Base-by-base conservation (phyloP, 2,797 vertebrate species). In the Aeoliscus strigatus region DNA sequence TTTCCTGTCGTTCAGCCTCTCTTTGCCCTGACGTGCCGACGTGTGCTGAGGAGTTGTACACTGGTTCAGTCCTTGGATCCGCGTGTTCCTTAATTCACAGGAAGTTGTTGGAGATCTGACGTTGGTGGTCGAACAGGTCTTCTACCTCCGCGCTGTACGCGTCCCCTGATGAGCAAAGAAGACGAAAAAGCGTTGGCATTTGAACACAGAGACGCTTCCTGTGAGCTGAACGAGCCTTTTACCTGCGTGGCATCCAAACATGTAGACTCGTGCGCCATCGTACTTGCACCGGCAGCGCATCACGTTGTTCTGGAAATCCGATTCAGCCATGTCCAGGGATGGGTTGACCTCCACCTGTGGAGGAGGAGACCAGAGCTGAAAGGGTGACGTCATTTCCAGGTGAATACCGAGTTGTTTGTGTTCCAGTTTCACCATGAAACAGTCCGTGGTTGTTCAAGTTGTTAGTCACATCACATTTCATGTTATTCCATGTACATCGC, bases 231-330 rank as follows among this genome's bases (percentile, higher is more conserved):
- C 14, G 25, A 18, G 23, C 17, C 13, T 18, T 7, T 4, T 85
- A 97, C 96, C 94, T 64, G 92, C 88, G 32, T 92, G 96, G 72
- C 96, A 98, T 56, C 88, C 79, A 0, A 93, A 93, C 85, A 98
- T 82, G 89, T 91, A 98, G 66, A 96, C 73, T 1, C 90, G 87
- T 3, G 87, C 89, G 30, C 95, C 96, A 0, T 98, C 93, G 0
- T 98, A 98, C 60, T 92, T 94, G 89, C 94, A 98, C 42, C 88
- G 88, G 62, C 96, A 98, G 39, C 86, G 88, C 88, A 98, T 89
- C 57, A 92, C 86, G 0, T 98, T 98, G 78, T 98, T 98, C 63
- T 91, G 89, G 80, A 98, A 98, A 54, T 98, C 95, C 0, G 96
- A 95, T 68, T 99, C 96, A 0, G 93, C 91, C 87, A 99, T 94